Evolutionary conservation across 2,888 invertebrate genomes (phyloP), one percentile per base, ranked within the genome.

Genomic region (Trichogramma dendrolimi): DNA sequence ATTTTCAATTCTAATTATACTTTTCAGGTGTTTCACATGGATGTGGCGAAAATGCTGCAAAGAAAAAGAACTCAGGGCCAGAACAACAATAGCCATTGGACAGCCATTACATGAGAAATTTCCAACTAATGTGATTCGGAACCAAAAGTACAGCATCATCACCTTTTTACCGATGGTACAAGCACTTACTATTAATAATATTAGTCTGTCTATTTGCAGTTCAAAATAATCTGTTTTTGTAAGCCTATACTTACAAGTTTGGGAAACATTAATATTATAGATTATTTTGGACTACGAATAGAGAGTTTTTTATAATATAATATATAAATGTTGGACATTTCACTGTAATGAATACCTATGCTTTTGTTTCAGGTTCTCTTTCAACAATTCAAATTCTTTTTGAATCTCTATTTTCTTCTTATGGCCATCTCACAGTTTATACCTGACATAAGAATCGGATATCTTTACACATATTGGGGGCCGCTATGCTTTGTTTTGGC

Each of bases 401-500:
- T 99, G 69, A 99, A 99, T 82, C 81, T 99, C 62, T 99, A 97
- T 80, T 99, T 99, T 81, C 83, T 99, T 69, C 85, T 98, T 62
- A 98, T 99, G 98, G 98, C 99, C 0, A 84, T 92, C 59, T 96
- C 96, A 74, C 99, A 99, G 82, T 97, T 99, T 81, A 93, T 99
- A 76, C 95, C 96, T 39, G 94, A 94, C 73, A 91, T 99, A 69
- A 85, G 94, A 71, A 95, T 99, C 73, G 98, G 99, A 3, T 96
- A 96, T 78, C 86, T 98, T 51, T 99, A 98, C 80, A 99, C 99
- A 0, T 99, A 99, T 80, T 99, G 99, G 99, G 98, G 96, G 65
- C 99, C 99, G 52, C 80, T 99, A 76, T 90, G 94, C 71, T 99
- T 99, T 82, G 99, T 99, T 40, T 82, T 99, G 61, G 86, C 91